Base-by-base conservation (phyloP, 53 echinoderm and acorn worm species). In the Stichopus horrens region DNA sequence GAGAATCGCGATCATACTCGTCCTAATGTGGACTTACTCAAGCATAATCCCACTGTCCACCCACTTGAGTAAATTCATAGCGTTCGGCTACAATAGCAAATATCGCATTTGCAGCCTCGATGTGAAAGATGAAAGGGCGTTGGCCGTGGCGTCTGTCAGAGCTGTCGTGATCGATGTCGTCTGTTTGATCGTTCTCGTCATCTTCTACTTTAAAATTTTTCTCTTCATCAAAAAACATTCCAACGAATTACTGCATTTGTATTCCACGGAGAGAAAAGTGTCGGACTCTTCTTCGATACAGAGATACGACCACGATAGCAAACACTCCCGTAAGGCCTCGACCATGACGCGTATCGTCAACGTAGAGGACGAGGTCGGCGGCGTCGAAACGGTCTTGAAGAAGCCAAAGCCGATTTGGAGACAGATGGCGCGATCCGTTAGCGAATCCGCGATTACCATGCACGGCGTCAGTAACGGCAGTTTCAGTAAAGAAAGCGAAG, bases 81-180 rank as follows among this genome's bases (percentile, higher is more conserved):
- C 88, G 67, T 90, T 93, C 18, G 93, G 93, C 0, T 93, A 93
- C 66, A 83, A 91, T 56, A 58, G 88, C 55, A 88, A 89, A 73
- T 93, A 93, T 82, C 91, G 77, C 53, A 88, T 90, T 13, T 93
- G 93, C 56, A 91, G 90, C 13, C 89, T 88, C 56, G 90, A 93
- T 57, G 83, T 88, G 1, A 56, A 22, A 14, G 83, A 91, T 7
- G 73, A 81, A 5, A 54, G 81, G 16, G 90, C 93, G 0, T 83
- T 88, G 8, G 66, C 76, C 21, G 90, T 90, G 76, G 90, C 88
- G 23, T 71, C 88, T 57, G 21, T 93, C 5, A 86, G 88, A 9
- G 90, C 88, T 11, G 76, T 74, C n/a, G 58, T 85, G 7, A 21
- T 91, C 9, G 90, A 93, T 73, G 76, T 90, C 2, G 88, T 93